A percentile compares a stretch with the other conserved stretches of the same genome.
phyloP scores from a whole-genome alignment of 2,113 vertebrate genomes.

The Petromus typicus region DNA sequence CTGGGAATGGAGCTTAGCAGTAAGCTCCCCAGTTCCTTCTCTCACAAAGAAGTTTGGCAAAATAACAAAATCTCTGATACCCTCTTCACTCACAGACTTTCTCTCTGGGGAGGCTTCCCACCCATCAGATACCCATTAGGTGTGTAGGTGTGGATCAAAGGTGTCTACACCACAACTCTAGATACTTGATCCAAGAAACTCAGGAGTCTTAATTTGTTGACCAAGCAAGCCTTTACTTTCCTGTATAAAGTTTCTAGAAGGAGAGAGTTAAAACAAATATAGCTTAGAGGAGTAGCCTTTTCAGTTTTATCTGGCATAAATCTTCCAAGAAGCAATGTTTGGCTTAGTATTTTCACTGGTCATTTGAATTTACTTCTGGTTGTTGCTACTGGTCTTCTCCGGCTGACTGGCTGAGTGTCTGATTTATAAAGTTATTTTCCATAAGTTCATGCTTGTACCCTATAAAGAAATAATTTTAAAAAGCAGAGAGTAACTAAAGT shows the following conservation, averaged over 20 bases:
- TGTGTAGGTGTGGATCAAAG: not conserved
- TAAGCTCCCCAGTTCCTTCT: not conserved
- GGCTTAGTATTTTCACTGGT: not conserved
- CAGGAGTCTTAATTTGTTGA: slow-evolving; percentile 22
- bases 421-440: slow-evolving; percentile 60
- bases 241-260: slow-evolving; percentile 51
- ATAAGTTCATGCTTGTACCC: slow-evolving; percentile 1
- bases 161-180: slow-evolving; percentile 21
- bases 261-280: slow-evolving; percentile 64
- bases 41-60: not conserved
- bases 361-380: slow-evolving; percentile 56
- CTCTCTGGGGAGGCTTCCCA: not conserved
- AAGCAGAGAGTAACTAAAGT: not conserved
- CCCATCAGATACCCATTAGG: not conserved
- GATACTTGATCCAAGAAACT: slow-evolving; percentile 17
- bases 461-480: slow-evolving; percentile 29
- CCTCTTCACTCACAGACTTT: not conserved
- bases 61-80: not conserved
- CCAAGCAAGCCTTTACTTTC: slow-evolving; percentile 53
- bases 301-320: slow-evolving; percentile 37
- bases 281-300: slow-evolving; percentile 39
- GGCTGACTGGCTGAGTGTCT: slow-evolving; percentile 42
- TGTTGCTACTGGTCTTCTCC: slow-evolving; percentile 48
- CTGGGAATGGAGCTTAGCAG: not conserved
- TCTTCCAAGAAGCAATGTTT: slow-evolving; percentile 21